Percentiles rank a stretch among this genome's conserved stretches.
Conservation (phyloP, 2,888 invertebrate genomes). For the Galeruca laticollis region DNA sequence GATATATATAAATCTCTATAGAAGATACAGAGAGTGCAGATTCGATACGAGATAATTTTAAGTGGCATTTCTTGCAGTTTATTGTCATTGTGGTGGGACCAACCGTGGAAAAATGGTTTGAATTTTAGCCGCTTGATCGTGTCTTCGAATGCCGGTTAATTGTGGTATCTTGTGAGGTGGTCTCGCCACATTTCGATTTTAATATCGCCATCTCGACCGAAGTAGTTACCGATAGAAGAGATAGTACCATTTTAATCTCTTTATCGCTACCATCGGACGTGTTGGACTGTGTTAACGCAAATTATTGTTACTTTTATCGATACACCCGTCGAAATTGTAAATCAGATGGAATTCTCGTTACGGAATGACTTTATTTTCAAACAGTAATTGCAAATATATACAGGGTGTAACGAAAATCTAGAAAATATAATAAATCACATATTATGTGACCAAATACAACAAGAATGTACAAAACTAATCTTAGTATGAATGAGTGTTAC, state of each 20-base stretch:
- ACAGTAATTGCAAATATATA: background rate
- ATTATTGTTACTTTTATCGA: constrained; percentile 38
- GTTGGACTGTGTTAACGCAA: constrained; percentile 44
- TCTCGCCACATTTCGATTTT: constrained; percentile 40
- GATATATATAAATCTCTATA: constrained; percentile 34
- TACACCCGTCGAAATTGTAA: constrained; percentile 31
- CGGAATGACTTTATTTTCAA: constrained; percentile 35
- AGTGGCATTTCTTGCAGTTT: constrained; percentile 48
- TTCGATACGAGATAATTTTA: constrained; percentile 46
- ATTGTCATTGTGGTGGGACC: constrained; percentile 44
- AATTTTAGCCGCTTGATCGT: constrained; percentile 55
- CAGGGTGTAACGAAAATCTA: too few relatives aligned
- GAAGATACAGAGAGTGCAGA: constrained; percentile 41
- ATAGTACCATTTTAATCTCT: constrained; percentile 45
- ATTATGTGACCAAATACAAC: too few relatives aligned
- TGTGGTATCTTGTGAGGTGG: constrained; percentile 58
- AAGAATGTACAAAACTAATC: too few relatives aligned
- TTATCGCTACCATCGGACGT: constrained; percentile 48
- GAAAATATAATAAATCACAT: too few relatives aligned
- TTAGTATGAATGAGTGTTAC: too few relatives aligned
- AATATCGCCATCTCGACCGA: constrained; percentile 25
- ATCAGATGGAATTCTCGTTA: constrained; percentile 22
- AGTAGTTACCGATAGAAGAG: constrained; percentile 36
- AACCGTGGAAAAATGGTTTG: constrained; percentile 41
- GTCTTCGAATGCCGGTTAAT: constrained; percentile 53